Conservation (phyloP, 2,888 invertebrate species). For the Cancer borealis region DNA sequence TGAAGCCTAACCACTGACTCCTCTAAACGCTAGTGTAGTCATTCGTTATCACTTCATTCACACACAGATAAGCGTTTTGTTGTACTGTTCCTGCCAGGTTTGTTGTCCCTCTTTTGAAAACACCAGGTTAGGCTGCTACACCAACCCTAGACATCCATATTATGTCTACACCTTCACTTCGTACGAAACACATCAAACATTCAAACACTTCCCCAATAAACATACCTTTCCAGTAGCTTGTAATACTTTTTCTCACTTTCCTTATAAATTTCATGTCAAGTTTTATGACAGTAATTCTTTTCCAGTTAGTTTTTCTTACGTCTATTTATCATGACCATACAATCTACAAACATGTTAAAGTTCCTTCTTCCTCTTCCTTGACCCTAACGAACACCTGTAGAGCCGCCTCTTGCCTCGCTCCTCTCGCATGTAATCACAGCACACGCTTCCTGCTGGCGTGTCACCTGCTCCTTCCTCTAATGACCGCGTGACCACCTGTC, state of each 20-base stretch:
- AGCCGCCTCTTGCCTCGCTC: neutral
- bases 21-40: no score
- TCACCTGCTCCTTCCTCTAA: neutral
- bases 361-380: neutral
- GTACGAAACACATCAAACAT: neutral
- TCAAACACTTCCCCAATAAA: neutral
- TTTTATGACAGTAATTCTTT: no score
- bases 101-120: no score
- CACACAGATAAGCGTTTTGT: no score
- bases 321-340: neutral
- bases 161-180: neutral
- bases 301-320: neutral
- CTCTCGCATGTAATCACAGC: neutral
- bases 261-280: neutral
- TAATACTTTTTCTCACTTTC: neutral
- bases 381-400: neutral
- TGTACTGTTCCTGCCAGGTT: no score
- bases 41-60: no score
- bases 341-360: neutral
- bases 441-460: neutral
- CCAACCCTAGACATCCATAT: no score
- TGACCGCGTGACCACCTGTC: neutral
- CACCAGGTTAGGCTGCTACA: no score
- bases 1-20: no score
- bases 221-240: neutral